Evolutionary conservation across 2,113 vertebrate genomes (phyloP), one percentile per base, ranked within the genome.

Genomic region (Campylorhamphus procurvoides): DNA sequence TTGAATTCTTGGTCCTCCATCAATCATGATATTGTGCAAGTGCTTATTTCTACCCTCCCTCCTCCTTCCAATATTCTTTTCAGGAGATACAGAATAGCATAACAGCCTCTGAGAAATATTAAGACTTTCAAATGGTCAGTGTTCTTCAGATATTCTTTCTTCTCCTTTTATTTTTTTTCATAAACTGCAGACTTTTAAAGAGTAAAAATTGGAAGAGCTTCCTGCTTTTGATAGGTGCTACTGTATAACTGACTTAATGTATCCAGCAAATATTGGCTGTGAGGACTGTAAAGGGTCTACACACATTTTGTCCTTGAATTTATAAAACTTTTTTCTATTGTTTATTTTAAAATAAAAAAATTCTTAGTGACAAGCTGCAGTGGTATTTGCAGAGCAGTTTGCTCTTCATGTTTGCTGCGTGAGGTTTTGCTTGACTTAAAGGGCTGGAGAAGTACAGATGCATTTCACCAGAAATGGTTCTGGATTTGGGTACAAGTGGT

Each of bases 371-470:
- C 33, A 71, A 90, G 46, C 39, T 28, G 9, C 64, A 63, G n/a
- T 19, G 8, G 8, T 52, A 60, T 72, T 76, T 82, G 13, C 66
- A 71, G 39, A 79, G 53, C 39, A 64, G 33, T n/a, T 83, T 1
- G 0, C 6, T 73, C n/a, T 73, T 23, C 0, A 0, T 37, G 24
- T 67, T 76, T 79, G 19, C 22, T 84, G n/a, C 10, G 6, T 7
- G 5, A 67, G 11, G 15, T 35, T 4, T 16, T 49, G 19, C 23
- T 11, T 49, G 35, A 17, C 19, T 53, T 27, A 31, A 19, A 58
- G 12, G 14, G n/a, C 76, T 40, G 40, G 31, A 64, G 27, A 35
- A 83, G 22, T 23, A 46, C 12, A 59, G 7, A 1, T 67, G 29
- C 18, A 12, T 49, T 50, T 81, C 42, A 74, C 42, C 33, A 78